Percentiles rank a stretch among this genome's conserved stretches.
Evolutionary conservation across 2,888 invertebrate genomes (phyloP).

Genomic region (Aplocera efformata): DNA sequence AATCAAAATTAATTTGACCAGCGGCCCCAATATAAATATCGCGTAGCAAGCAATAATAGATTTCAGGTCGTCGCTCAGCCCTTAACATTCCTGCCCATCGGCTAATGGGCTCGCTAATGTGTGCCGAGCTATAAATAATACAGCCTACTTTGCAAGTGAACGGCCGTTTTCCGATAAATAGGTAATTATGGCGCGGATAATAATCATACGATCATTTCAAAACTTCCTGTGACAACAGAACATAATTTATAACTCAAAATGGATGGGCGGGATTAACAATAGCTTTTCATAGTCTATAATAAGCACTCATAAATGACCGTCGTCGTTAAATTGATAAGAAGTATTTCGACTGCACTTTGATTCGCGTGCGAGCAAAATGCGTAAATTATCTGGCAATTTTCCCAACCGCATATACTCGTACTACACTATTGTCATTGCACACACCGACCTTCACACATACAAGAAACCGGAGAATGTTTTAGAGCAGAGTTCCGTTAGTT

Average conservation of each 20-base stretch:
- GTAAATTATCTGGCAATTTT: conserved; percentile 50
- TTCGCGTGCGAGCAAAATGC: conserved; percentile 42
- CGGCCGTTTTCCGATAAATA: conserved; percentile 38
- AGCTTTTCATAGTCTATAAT: too few species aligned
- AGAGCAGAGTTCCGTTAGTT: conserved; percentile 33
- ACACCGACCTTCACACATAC: conserved; percentile 41
- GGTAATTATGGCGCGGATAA: conserved; percentile 19
- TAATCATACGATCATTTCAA: conserved; percentile 22
- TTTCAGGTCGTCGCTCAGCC: conserved; percentile 58
- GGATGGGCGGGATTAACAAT: too few species aligned
- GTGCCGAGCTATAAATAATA: conserved; percentile 61
- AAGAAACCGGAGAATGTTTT: conserved; percentile 33
- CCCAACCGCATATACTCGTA: conserved; percentile 42
- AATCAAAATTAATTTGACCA: not conserved
- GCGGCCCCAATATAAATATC: conserved; percentile 23
- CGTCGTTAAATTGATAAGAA: too few species aligned
- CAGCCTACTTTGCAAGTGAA: conserved; percentile 46
- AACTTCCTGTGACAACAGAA: conserved; percentile 16
- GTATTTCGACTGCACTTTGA: conserved; percentile 37
- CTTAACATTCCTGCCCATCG: conserved; percentile 54
- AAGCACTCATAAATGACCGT: too few species aligned
- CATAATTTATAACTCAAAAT: too few species aligned
- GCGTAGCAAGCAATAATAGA: conserved; percentile 53
- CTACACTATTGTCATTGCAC: conserved; percentile 43
- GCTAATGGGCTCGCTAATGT: conserved; percentile 62